Conservation (phyloP, 2,888 invertebrate species). For the Conops quadrifasciatus region DNA sequence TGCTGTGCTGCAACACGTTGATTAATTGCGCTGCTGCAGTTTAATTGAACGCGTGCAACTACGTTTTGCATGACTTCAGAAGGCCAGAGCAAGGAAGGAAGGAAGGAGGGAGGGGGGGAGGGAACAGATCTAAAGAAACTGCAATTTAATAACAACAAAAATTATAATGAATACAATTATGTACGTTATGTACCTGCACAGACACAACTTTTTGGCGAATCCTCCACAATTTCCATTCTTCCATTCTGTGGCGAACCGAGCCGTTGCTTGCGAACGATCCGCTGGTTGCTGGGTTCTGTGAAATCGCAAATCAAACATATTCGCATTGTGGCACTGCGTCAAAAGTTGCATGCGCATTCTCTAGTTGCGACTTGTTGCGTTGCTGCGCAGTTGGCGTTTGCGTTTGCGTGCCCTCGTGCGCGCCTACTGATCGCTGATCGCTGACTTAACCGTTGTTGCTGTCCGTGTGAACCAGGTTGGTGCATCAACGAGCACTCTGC, state of each 20-base stretch:
- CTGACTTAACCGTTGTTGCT: background rate
- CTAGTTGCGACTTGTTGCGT: conserved; percentile 21
- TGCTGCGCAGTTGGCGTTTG: conserved; percentile 34
- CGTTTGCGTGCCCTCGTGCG: conserved; percentile 19
- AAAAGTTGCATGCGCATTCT: conserved; percentile 39
- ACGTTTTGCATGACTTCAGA: conserved; percentile 55
- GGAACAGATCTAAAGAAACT: background rate
- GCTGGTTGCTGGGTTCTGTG: conserved; percentile 48
- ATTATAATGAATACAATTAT: background rate
- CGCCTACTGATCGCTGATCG: conserved; percentile 1
- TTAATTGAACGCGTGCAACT: conserved; percentile 62
- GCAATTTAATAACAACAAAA: background rate
- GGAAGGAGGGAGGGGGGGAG: background rate
- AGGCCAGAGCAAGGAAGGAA: conserved; percentile 10
- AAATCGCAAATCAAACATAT: conserved; percentile 62
- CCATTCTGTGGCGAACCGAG: conserved; percentile 10
- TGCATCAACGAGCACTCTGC: no score
- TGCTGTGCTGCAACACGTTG: conserved; percentile 40
- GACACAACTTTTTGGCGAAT: background rate
- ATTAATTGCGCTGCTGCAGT: conserved; percentile 61
- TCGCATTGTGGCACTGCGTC: conserved; percentile 45
- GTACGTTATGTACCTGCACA: conserved; percentile 1
- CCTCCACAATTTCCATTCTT: background rate
- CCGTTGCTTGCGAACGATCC: conserved; percentile 8
- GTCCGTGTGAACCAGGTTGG: conserved; percentile 3